These are phyloP conservation scores for Glossosoma conforme DNA, from an alignment of 1,140 invertebrate genomes.

Conservation along the genomic window DNA sequence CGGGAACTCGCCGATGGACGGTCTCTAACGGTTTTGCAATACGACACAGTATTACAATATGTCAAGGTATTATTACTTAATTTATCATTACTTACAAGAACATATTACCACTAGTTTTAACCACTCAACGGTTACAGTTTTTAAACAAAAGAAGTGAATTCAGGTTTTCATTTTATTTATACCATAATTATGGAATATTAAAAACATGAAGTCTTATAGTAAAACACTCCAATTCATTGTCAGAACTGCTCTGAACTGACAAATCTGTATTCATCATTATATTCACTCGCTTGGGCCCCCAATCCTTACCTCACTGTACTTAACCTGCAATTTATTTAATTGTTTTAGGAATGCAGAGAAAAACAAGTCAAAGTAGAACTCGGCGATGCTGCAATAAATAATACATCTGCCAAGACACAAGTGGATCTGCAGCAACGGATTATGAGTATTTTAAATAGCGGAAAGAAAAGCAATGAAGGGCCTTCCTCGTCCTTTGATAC, in stretches of 20 bases:
- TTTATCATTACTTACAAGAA: neutral
- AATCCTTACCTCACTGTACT: neutral
- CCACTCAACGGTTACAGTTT: neutral
- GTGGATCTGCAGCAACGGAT: slow-evolving; percentile 80
- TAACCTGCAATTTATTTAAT: neutral
- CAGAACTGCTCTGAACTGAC: too few species aligned
- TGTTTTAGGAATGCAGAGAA: slow-evolving; percentile 60
- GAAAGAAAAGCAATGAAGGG: slow-evolving; percentile 38
- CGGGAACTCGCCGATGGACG: slow-evolving; percentile 76
- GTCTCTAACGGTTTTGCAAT: slow-evolving; percentile 72
- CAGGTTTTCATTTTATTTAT: neutral
- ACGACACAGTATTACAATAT: slow-evolving; percentile 76
- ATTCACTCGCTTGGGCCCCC: too few species aligned
- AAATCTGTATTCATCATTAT: too few species aligned
- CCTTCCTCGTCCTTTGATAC: slow-evolving; percentile 28
- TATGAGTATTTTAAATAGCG: slow-evolving; percentile 72
- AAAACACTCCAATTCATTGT: too few species aligned
- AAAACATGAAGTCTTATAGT: neutral
- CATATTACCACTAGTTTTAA: neutral
- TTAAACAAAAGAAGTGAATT: neutral
- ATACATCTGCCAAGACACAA: slow-evolving; percentile 51
- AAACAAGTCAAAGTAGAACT: slow-evolving; percentile 67
- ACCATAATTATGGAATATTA: neutral
- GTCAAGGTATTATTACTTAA: slow-evolving; percentile 43
- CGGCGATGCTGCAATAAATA: slow-evolving; percentile 51